Evolutionary conservation across 2,797 vertebrate species (phyloP), one percentile per base, ranked within the genome.

Genomic region (Luscinia luscinia): DNA sequence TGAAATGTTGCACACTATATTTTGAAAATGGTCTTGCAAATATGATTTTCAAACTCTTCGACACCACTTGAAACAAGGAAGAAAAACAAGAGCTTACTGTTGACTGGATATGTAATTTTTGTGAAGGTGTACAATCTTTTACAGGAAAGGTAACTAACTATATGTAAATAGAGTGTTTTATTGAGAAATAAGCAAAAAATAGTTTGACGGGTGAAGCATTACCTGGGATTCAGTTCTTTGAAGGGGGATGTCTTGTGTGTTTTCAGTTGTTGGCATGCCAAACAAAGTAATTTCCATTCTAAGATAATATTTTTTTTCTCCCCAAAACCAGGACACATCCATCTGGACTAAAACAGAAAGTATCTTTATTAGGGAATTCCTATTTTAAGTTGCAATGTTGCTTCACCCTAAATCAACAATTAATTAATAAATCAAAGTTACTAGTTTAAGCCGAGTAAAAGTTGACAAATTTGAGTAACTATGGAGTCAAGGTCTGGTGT

Each of bases 1-100:
- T n/a, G 23, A 77, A 64, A 55, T 46, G 30, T 54, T 26, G 24
- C 26, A 49, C 24, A 26, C 48, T 49, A 6, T 49, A 15, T 49
- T 75, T 67, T 7, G 2, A 38, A 61, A 76, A 61, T 34, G 28
- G 22, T 69, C 54, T 72, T 66, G 34, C 51, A 85, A 80, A 34
- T 45, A 12, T 0, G 1, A 9, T 88, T 88, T 76, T 73, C 20
- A 62, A 49, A 49, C 40, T n/a, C 36, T 30, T 43, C 0, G 1
- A 49, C 16, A 49, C 11, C 22, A 18, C 13, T 43, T 59, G 28
- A 69, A 72, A 15, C 15, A 55, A 75, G 24, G 10, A 79, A 32
- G 23, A 36, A 34, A 13, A 78, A 72, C 32, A 48, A 70, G 12
- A 24, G 19, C 21, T 54, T 73, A 15, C 23, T 54, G 3, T 15